Base-by-base conservation (phyloP, 64 coral and sea anemone genomes). In the Stichodactyla mertensii region DNA sequence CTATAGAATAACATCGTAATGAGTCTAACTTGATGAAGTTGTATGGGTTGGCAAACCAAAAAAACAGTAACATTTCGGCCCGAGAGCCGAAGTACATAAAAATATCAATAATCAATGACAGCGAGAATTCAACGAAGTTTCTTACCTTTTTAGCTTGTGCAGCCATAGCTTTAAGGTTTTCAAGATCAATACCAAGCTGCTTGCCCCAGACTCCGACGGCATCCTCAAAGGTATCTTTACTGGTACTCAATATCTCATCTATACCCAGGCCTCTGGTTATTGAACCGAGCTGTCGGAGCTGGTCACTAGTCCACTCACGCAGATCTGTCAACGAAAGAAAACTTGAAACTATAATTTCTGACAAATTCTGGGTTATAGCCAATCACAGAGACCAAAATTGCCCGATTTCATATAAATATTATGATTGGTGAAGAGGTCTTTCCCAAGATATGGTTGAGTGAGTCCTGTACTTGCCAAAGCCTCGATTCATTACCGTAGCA, bases 171-270 rank as follows among this genome's bases (percentile, higher is more conserved):
- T 91, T 86, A 4, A 99, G 83, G 16, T 84, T 92, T 55, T 90
- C 86, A 70, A 88, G 62, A 24, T 94, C 88, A 16, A 95, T 87
- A 77, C 95, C 84, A 4, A 84, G 23, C 55, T 89, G 86, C 64
- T 95, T 86, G 28, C 97, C 93, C 97, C 97, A 99, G 51, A 93
- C 59, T 19, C 88, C 90, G 19, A 99, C 86, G 26, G 93, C 91
- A 55, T 99, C 90, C 55, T 99, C 91, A 78, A 99, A 99, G 0
- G 89, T 83, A 13, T 99, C 83, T 83, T 95, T 87, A 6, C 87
- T 81, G n/a, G 92, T 51, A 1, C 77, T 92, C 27, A 89, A 81
- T 16, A 99, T 99, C 6, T 99, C 97, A 36, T 57, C 82, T 61
- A 61, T 55, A 56, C 85, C 55, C 24, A 99, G 86, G 51, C 97